phyloP scores from a whole-genome alignment of 2,888 invertebrate species.

The Leptinotarsa haldemani region DNA sequence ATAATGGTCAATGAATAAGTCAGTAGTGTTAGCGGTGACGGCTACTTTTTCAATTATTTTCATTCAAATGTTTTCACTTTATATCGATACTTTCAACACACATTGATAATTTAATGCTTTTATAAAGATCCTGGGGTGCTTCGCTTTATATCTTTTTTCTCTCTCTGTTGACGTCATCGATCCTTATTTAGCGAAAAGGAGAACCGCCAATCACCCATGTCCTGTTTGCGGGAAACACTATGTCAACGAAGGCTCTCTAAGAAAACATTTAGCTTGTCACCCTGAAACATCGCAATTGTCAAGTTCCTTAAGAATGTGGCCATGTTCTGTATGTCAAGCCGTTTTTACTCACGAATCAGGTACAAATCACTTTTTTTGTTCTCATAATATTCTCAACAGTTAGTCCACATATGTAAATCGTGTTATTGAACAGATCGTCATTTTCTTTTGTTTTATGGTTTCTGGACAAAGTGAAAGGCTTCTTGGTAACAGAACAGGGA shows the following conservation, averaged over 20 bases:
- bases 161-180: constrained; percentile 76
- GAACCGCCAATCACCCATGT: constrained; percentile 94
- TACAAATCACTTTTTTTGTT: constrained; percentile 61
- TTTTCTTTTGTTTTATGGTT: constrained; percentile 27
- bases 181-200: constrained; percentile 91
- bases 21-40: not conserved
- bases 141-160: constrained; percentile 69
- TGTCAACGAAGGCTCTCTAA: constrained; percentile 91
- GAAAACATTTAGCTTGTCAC: constrained; percentile 94
- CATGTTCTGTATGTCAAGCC: constrained; percentile 94
- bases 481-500: constrained; percentile 15
- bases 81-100: constrained; percentile 40
- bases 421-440: constrained; percentile 29
- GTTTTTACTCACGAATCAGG: constrained; percentile 96
- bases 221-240: constrained; percentile 96
- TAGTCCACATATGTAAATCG: constrained; percentile 47
- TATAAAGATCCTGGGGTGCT: constrained; percentile 63
- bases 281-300: constrained; percentile 90
- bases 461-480: constrained; percentile 28
- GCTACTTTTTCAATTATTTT: not conserved
- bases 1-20: constrained; percentile 3
- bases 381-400: constrained; percentile 50
- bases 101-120: constrained; percentile 44
- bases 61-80: not conserved
- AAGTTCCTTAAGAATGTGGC: constrained; percentile 93